A percentile compares a stretch with the other conserved stretches of the same genome.
phyloP scores from a whole-genome alignment of 2,113 vertebrate species.

The Phylloscopus whistleri region DNA sequence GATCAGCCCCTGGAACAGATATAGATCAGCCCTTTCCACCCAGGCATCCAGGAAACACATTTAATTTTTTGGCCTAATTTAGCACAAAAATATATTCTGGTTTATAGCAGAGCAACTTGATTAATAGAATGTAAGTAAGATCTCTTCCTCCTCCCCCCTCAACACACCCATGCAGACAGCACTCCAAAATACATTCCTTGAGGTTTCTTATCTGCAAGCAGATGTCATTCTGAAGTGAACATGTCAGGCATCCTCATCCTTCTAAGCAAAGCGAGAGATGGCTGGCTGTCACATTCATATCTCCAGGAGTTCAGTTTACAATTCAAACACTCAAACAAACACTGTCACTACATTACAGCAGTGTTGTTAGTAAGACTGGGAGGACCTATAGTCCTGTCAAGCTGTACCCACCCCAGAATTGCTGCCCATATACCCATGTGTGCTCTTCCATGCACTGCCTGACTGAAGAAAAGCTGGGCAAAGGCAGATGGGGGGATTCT shows the following conservation, averaged over 20 bases:
- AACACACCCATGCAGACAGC: not conserved
- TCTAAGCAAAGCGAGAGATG: not conserved
- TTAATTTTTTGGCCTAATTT: not conserved
- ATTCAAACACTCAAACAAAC: not conserved
- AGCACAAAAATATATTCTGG: not conserved
- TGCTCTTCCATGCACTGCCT: not conserved
- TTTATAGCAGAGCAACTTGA: not conserved
- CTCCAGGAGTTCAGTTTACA: not conserved
- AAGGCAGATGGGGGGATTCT: not conserved
- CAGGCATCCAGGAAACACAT: not conserved
- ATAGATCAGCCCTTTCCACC: not conserved
- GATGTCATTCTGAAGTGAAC: not conserved
- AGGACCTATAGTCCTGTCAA: not conserved
- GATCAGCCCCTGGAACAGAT: not conserved
- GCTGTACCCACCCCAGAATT: not conserved
- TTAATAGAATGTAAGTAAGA: not conserved
- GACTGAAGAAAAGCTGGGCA: not conserved
- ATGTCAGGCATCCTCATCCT: not conserved
- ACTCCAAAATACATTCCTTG: not conserved
- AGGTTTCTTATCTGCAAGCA: not conserved
- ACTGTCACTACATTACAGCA: not conserved
- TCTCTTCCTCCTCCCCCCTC: not conserved
- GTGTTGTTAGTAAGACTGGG: not conserved
- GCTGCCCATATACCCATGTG: accelerated
- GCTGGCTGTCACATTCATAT: not conserved